Percentiles rank a stretch among this genome's conserved stretches.
phyloP scores from a whole-genome alignment of 2,888 invertebrate species.

The Leucoma salicis region DNA sequence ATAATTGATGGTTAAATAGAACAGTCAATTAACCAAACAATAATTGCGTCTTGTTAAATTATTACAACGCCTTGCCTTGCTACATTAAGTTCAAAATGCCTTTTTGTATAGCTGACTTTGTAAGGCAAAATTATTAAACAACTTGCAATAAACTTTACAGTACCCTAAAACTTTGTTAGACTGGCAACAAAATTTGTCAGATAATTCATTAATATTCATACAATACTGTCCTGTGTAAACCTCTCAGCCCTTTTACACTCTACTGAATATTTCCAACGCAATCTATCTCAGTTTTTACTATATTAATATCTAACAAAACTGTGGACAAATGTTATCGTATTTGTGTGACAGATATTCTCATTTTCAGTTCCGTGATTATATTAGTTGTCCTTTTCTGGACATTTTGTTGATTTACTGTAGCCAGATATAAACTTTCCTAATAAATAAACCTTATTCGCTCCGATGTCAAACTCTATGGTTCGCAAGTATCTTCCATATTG shows the following conservation, averaged over 20 bases:
- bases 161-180: conserved; percentile 20
- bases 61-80: conserved; percentile 1
- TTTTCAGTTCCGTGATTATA: conserved; percentile 36
- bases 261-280: conserved; percentile 35
- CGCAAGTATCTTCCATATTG: conserved; percentile 65
- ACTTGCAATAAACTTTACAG: conserved; percentile 11
- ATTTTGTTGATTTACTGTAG: conserved; percentile 72
- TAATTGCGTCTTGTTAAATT: conserved; percentile 4
- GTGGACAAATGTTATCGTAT: conserved; percentile 44
- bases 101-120: conserved; percentile 12
- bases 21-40: background rate
- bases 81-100: conserved; percentile 6
- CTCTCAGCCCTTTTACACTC: conserved; percentile 27
- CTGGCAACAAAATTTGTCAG: conserved; percentile 23
- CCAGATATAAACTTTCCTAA: conserved; percentile 72
- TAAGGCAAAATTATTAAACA: conserved; percentile 10
- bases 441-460: conserved; percentile 77
- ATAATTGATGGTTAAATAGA: too few relatives aligned
- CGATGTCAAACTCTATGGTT: conserved; percentile 71
- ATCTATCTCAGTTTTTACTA: conserved; percentile 39
- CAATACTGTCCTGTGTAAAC: conserved; percentile 32
- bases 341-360: conserved; percentile 37
- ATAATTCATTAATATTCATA: conserved; percentile 37
- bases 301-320: conserved; percentile 43
- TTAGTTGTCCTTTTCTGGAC: conserved; percentile 43